Evolutionary conservation across 2,888 invertebrate genomes (phyloP), one percentile per base, ranked within the genome.

Genomic region (Nemotelus pantherinus): DNA sequence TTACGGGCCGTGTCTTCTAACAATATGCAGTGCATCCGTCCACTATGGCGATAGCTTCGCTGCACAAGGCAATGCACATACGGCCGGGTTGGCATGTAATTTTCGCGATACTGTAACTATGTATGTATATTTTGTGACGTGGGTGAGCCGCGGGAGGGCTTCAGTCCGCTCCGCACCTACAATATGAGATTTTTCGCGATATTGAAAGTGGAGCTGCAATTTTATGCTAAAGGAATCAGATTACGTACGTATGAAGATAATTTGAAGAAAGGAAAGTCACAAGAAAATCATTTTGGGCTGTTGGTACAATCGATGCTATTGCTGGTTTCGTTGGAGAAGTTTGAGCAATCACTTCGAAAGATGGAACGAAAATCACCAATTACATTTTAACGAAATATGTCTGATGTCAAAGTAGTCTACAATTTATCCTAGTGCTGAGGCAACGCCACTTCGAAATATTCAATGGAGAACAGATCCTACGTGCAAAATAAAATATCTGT

Each of bases 51-150:
- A 68, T 6, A 43, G 39, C 43, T 5, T 7, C 53, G 50, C 53
- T 9, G 58, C 2, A 68, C 68, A 63, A 63, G 4, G n/a, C 65
- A 47, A 65, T 9, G n/a, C 65, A 65, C 2, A 65, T 65, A 65
- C n/a, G 65, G 47, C 10, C 9, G 25, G 25, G 25, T 25, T 1
- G 47, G 45, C 5, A 65, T 45, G 65, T 3, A 44, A 65, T 65
- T 65, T 44, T 65, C n/a, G 65, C 65, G 47, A 65, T 44, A 65
- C 43, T 10, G 9, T 45, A 44, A 3, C 7, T 39, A 3, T 53
- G 25, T 39, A 3, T 53, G 25, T 25, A 25, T 25, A 25, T 25
- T 25, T 25, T 50, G 6, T 7, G 50, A 5, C 50, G 50, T 50
- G 50, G 50, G 50, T 9, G 50, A 50, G 1, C 50, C 50, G 9